Evolutionary conservation across 2,113 vertebrate species (phyloP), one percentile per base, ranked within the genome.

Genomic region (Catagonus wagneri): DNA sequence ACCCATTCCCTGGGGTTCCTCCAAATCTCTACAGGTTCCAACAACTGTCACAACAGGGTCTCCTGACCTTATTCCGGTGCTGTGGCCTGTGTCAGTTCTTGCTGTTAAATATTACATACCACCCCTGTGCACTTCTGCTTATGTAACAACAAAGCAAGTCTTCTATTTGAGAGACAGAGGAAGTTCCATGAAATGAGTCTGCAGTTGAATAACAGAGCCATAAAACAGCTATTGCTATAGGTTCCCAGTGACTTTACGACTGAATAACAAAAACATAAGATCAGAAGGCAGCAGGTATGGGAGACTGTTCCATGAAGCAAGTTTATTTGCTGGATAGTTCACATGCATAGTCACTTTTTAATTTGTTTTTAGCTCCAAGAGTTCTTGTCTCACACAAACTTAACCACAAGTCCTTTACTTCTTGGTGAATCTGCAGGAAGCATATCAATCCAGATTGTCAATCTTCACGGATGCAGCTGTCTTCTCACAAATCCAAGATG

Each of bases 401-500:
- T 72, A 23, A 50, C 22, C 6, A 23, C 7, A 61, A 85, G 19
- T 29, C 13, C 7, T 22, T 79, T 89, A 71, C 25, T 14, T 91
- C 63, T 23, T 52, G 23, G 60, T 88, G 44, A 83, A 58, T 27
- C 74, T 69, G 75, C 16, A 91, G 52, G 65, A 58, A 81, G 75
- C 16, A 13, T 23, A 52, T 95, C 92, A 97, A 92, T 93, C 75
- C 50, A 97, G 80, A 69, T 96, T 83, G 66, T 97, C 96, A 3
- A 14, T 89, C 71, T 90, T 98, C 71, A 97, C 92, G 7, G 54
- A 61, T 1, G 69, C 29, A 10, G 92, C 95, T 8, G 60, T 79
- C 79, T 96, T 97, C 87, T 98, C 94, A 23, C 95, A 98, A 92
- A 98, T 95, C 96, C 95, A 97, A 44, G 80, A 95, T 58, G 97